Percentiles rank a stretch among this genome's conserved stretches.
Evolutionary conservation across 23 tunicate species (phyloP).

Genomic region (Aplidium turbinatum): DNA sequence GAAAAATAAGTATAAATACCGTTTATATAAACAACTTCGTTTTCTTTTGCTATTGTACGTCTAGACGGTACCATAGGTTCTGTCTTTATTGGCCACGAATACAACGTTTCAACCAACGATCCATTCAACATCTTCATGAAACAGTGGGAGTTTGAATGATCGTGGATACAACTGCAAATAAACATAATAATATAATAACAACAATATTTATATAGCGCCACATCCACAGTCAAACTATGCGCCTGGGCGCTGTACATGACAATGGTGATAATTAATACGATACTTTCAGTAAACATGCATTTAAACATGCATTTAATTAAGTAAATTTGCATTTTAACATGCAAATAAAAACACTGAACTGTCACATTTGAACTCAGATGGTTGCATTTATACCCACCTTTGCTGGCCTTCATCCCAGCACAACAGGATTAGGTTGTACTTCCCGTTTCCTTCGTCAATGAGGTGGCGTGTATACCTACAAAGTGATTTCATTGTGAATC

Average conservation of each 20-base stretch:
- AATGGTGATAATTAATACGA: no score
- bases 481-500: no score
- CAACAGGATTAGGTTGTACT: slow-evolving; percentile 76
- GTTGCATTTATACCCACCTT: slow-evolving; percentile 37
- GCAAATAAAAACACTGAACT: neutral
- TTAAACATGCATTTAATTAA: neutral
- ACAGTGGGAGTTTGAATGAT: slow-evolving; percentile 82
- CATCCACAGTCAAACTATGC: no score
- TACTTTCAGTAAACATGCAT: neutral
- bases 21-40: slow-evolving; percentile 86
- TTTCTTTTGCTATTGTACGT: slow-evolving; percentile 1
- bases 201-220: neutral
- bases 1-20: slow-evolving; percentile 32
- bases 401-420: slow-evolving; percentile 90
- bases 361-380: neutral
- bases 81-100: slow-evolving; percentile 62
- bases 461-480: slow-evolving; percentile 85
- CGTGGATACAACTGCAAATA: slow-evolving; percentile 66
- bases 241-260: no score
- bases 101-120: slow-evolving; percentile 60
- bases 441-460: slow-evolving; percentile 88
- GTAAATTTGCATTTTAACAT: neutral
- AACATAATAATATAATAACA: neutral
- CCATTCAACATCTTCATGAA: slow-evolving; percentile 88
- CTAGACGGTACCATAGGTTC: slow-evolving; percentile 40